Evolutionary conservation across 2,888 invertebrate genomes (phyloP).

Genomic region (Plagodis pulveraria): DNA sequence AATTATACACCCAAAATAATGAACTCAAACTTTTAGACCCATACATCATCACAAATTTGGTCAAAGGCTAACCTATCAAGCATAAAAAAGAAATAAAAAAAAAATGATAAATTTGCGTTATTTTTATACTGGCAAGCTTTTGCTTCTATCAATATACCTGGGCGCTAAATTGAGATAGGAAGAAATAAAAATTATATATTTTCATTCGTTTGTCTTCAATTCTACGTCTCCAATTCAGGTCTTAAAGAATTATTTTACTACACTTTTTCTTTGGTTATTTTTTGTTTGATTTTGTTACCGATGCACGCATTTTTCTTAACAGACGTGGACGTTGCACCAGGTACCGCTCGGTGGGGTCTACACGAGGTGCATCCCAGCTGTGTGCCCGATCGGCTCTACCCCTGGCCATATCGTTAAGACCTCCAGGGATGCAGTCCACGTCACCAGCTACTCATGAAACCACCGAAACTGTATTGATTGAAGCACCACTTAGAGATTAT

Average conservation of each 20-base stretch:
- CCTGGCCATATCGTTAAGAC: constrained; percentile 90
- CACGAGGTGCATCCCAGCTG: constrained; percentile 88
- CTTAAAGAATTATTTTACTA: not conserved
- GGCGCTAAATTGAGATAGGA: too few relatives aligned
- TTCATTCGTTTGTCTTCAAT: too few relatives aligned
- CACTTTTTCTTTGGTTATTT: constrained; percentile 1
- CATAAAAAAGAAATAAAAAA: too few relatives aligned
- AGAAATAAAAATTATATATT: too few relatives aligned
- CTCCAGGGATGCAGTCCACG: constrained; percentile 74
- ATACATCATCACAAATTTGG: too few relatives aligned
- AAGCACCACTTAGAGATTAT: constrained; percentile 26
- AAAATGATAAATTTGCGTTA: too few relatives aligned
- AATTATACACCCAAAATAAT: too few relatives aligned
- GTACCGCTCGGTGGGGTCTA: constrained; percentile 89
- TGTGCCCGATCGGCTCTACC: constrained; percentile 90
- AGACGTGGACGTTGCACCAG: constrained; percentile 89
- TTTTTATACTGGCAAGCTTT: too few relatives aligned
- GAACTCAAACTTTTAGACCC: too few relatives aligned
- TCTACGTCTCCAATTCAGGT: too few relatives aligned
- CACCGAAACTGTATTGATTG: constrained; percentile 34
- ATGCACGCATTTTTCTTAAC: constrained; percentile 42
- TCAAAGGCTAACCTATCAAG: too few relatives aligned
- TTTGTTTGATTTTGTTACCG: constrained; percentile 20
- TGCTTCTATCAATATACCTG: too few relatives aligned
- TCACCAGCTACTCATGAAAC: constrained; percentile 52